A percentile compares a stretch with the other conserved stretches of the same genome.
Evolutionary conservation across 2,797 vertebrate species (phyloP).

Genomic region (Sardinella longiceps): DNA sequence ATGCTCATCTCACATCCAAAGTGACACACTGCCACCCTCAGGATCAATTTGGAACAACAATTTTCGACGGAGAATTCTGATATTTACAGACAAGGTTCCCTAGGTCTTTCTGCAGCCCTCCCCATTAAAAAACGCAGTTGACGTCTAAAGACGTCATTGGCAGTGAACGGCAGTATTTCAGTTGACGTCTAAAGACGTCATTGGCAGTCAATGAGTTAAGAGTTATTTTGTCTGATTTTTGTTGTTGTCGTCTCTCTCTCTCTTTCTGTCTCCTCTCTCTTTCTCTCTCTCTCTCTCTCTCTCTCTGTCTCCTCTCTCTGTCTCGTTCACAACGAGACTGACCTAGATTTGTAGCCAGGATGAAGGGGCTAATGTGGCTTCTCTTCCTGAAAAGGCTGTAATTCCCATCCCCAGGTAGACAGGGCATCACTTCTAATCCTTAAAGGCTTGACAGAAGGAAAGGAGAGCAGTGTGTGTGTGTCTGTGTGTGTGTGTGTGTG

Average conservation of each 20-base stretch:
- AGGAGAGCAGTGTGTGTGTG: not conserved
- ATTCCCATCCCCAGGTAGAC: conserved; percentile 1
- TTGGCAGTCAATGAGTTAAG: too few relatives aligned
- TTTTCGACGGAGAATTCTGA: too few relatives aligned
- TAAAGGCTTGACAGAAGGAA: not conserved
- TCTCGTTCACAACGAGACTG: not conserved
- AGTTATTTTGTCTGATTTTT: conserved; percentile 5
- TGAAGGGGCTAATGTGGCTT: not conserved
- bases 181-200: too few relatives aligned
- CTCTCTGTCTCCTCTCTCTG: not conserved
- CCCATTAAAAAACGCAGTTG: too few relatives aligned
- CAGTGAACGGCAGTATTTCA: too few relatives aligned
- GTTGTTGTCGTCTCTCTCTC: not conserved
- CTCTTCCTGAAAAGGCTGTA: conserved; percentile 1
- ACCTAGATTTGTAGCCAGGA: not conserved
- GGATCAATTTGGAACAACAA: too few relatives aligned
- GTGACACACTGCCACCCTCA: too few relatives aligned
- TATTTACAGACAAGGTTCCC: too few relatives aligned
- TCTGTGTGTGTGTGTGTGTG: not conserved
- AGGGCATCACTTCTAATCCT: not conserved
- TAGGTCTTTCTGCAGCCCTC: too few relatives aligned
- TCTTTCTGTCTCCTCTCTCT: not conserved
- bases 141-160: too few relatives aligned
- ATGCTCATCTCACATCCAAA: too few relatives aligned
- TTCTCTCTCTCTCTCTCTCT: not conserved